These are phyloP conservation scores for Dexiosoma caninum DNA, from an alignment of 2,888 invertebrate genomes.

Conservation along the genomic window DNA sequence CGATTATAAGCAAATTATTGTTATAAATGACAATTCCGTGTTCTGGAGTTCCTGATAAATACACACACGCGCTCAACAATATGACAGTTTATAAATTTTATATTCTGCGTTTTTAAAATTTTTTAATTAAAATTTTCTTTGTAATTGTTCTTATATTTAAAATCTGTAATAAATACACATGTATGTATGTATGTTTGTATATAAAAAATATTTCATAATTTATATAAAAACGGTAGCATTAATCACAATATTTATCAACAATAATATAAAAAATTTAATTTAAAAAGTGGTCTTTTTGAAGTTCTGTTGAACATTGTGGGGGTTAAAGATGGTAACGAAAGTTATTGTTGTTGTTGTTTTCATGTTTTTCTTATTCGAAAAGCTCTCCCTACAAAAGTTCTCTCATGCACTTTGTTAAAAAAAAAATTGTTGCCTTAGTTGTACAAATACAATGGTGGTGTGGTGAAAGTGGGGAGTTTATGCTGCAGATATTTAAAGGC, in stretches of 20 bases:
- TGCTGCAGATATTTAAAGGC: conserved; percentile 33
- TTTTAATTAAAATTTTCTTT: conserved; percentile 8
- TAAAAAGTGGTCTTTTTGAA: conserved; percentile 39
- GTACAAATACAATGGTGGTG: neutral
- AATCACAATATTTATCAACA: conserved; percentile 44
- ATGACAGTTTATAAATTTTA: neutral
- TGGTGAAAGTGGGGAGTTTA: neutral
- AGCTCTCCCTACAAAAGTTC: conserved; percentile 37
- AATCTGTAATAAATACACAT: conserved; percentile 37
- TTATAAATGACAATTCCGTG: no score
- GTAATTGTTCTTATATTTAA: conserved; percentile 44
- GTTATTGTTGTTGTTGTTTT: neutral
- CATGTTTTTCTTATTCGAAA: neutral
- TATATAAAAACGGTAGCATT: conserved; percentile 40
- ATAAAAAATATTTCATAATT: conserved; percentile 47
- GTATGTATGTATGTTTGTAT: neutral
- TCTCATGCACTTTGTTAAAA: conserved; percentile 7
- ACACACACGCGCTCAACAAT: no score
- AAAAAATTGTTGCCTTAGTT: neutral
- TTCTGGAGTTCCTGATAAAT: no score
- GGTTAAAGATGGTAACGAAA: conserved; percentile 25
- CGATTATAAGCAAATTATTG: no score
- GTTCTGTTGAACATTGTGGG: conserved; percentile 16
- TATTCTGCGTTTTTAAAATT: neutral
- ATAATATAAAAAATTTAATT: conserved; percentile 27